Evolutionary conservation across 1,140 invertebrate species (phyloP), one percentile per base, ranked within the genome.

Genomic region (Pseudomyrmex pallidus): DNA sequence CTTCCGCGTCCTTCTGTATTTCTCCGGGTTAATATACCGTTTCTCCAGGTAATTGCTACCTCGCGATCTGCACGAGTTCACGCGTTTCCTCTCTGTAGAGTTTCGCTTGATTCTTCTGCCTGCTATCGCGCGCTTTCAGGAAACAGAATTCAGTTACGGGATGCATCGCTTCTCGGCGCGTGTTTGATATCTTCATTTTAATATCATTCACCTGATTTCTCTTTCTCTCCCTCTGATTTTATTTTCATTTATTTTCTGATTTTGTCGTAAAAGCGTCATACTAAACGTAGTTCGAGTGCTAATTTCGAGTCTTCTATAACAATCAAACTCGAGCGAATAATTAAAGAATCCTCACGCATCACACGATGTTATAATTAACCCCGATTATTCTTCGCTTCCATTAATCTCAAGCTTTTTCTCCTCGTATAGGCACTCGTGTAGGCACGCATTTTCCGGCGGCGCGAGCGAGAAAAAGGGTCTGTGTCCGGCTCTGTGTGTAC

Each of bases 11-110:
- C 59, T 82, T 82, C 35, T 46, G 20, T 54, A 54, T 74, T 82
- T 82, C 48, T 20, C 25, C 70, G n/a, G 70, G 80, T 82, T 82
- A 82, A 82, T 82, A 82, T 82, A 82, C 80, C 80, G 80, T 82
- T 82, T 44, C 25, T 82, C 25, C 35, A 57, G 59, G 59, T 82
- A 82, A 82, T 82, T 82, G 73, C 80, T 82, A 63, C 70, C 59
- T 82, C 25, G 35, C 35, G 66, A 80, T 80, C 72, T 80, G 66
- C 44, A 80, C 66, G 76, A 74, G 59, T 82, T 82, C 80, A 63
- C 70, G 80, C 80, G 72, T 82, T 74, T 82, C 80, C 72, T 82
- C 70, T 63, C 35, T 35, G 35, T 35, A 35, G 35, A 72, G 44
- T 68, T 56, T 70, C 76, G 22, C 66, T 59, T 80, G 35, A 70